A percentile compares a stretch with the other conserved stretches of the same genome.
These are phyloP conservation scores for Apostichopus parvimensis DNA, from an alignment of 35 echinoderm and acorn worm genomes.

Conservation along the genomic window DNA sequence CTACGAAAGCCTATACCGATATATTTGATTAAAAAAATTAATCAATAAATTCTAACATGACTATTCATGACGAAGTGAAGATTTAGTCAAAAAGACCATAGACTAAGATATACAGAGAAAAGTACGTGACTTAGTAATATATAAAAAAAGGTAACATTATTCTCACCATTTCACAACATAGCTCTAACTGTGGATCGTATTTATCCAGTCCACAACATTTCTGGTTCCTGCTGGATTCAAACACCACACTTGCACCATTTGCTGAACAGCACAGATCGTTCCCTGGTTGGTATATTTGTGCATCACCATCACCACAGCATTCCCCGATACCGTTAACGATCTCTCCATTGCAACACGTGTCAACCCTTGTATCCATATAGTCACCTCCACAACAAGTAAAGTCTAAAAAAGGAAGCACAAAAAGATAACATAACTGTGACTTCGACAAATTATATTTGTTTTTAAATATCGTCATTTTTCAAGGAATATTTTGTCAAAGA, in stretches of 20 bases:
- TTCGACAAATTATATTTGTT: too few relatives aligned
- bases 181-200: not conserved
- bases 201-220: not conserved
- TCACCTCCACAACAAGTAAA: not conserved
- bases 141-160: too few relatives aligned
- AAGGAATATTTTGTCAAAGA: too few relatives aligned
- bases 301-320: not conserved
- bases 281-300: not conserved
- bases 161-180: conserved; percentile 14
- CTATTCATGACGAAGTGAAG: too few relatives aligned
- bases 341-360: not conserved
- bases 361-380: not conserved
- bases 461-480: too few relatives aligned
- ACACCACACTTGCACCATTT: not conserved
- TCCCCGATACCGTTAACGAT: not conserved
- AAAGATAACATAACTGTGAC: too few relatives aligned
- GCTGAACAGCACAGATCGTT: not conserved
- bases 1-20: too few relatives aligned
- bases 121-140: too few relatives aligned
- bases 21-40: too few relatives aligned
- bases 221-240: not conserved
- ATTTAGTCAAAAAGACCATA: too few relatives aligned
- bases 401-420: not conserved
- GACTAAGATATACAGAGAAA: too few relatives aligned
- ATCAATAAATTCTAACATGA: too few relatives aligned